Conservation (phyloP, 1,140 invertebrate genomes). For the Papilio glaucus region DNA sequence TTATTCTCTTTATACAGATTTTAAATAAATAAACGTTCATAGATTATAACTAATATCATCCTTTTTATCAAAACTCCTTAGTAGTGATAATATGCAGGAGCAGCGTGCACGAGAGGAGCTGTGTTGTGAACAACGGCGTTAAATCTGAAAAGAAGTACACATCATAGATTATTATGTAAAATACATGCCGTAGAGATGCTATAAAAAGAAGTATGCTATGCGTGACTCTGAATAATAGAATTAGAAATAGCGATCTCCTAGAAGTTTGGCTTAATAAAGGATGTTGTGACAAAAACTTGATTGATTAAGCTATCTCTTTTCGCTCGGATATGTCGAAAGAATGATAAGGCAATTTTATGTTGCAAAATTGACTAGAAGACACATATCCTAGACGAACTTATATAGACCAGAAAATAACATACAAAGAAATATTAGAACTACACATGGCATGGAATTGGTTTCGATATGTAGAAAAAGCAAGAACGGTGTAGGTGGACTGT, state of each 20-base stretch:
- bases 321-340: background rate
- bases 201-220: no score
- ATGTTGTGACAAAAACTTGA: background rate
- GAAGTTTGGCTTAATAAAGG: background rate
- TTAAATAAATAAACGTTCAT: constrained; percentile 3
- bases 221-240: no score
- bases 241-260: no score
- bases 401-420: background rate
- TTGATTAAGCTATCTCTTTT: background rate
- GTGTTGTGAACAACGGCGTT: constrained; percentile 82
- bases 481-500: no score
- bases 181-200: no score
- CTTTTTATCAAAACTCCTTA: background rate
- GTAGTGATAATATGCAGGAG: constrained; percentile 41
- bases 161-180: background rate
- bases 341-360: background rate
- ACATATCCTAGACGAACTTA: background rate
- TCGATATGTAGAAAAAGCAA: no score
- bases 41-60: background rate
- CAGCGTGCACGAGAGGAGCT: constrained; percentile 66
- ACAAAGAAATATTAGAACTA: no score
- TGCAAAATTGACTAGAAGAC: background rate
- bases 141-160: constrained; percentile 67
- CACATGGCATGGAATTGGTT: no score
- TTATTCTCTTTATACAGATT: background rate